phyloP scores from a whole-genome alignment of 2,797 vertebrate species.

The Lepus oiostolus region DNA sequence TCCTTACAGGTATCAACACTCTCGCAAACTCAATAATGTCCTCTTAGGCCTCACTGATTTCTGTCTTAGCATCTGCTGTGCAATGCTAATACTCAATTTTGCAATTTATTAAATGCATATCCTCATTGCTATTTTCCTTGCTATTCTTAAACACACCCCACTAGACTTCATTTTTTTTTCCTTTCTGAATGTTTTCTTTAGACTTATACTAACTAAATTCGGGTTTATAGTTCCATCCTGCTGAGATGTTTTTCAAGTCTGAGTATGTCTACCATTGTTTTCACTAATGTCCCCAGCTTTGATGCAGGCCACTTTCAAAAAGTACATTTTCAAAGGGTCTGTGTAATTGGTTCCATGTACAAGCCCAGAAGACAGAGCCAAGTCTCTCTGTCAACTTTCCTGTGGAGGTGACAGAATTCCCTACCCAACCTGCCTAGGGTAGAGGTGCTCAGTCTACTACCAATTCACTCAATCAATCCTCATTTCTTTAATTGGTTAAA shows the following conservation, averaged over 20 bases:
- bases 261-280: slow-evolving; percentile 32
- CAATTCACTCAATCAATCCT: not conserved
- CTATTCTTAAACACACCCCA: not conserved
- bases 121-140: not conserved
- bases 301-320: slow-evolving; percentile 44
- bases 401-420: not conserved
- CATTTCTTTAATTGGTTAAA: not conserved
- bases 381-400: not conserved
- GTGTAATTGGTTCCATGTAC: not conserved
- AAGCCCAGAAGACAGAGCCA: not conserved
- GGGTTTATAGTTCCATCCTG: not conserved
- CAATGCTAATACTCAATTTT: not conserved
- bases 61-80: slow-evolving; percentile 1
- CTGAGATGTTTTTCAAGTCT: slow-evolving; percentile 14
- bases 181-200: slow-evolving; percentile 44
- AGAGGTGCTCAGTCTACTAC: not conserved
- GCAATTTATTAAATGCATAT: not conserved
- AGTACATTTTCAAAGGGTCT: not conserved
- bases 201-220: slow-evolving; percentile 25
- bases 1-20: not conserved
- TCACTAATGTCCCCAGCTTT: not conserved
- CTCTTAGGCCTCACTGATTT: not conserved
- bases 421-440: not conserved
- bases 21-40: not conserved
- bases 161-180: slow-evolving; percentile 28